These are phyloP conservation scores for Carterocephalus palaemon DNA, from an alignment of 2,888 invertebrate genomes.

Conservation along the genomic window DNA sequence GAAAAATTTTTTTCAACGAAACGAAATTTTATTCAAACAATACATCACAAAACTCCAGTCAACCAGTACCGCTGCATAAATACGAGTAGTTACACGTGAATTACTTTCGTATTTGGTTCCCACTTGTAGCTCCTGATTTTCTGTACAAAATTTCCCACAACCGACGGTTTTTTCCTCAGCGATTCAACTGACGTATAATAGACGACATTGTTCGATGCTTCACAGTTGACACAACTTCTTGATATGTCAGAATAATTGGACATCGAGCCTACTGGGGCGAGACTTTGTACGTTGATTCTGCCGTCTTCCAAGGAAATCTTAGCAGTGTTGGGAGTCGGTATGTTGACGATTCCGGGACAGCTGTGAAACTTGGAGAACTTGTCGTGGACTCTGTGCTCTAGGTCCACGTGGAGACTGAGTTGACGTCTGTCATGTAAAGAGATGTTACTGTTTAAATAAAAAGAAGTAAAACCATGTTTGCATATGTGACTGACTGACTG, in stretches of 20 bases:
- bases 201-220: conserved; percentile 53
- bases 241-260: conserved; percentile 31
- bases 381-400: conserved; percentile 50
- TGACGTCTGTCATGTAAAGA: conserved; percentile 47
- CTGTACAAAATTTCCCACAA: conserved; percentile 38
- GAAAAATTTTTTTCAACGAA: too few relatives aligned
- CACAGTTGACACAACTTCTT: conserved; percentile 40
- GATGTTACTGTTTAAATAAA: not conserved
- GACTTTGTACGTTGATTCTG: conserved; percentile 26
- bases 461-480: too few relatives aligned
- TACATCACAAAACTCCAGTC: too few relatives aligned
- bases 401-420: conserved; percentile 52
- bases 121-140: conserved; percentile 53
- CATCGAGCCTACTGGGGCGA: conserved; percentile 25
- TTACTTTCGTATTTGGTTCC: conserved; percentile 64
- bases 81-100: conserved; percentile 39
- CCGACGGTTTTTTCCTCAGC: conserved; percentile 40
- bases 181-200: conserved; percentile 53
- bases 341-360: conserved; percentile 46
- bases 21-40: too few relatives aligned
- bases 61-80: too few relatives aligned
- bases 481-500: too few relatives aligned
- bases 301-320: conserved; percentile 35
- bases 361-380: conserved; percentile 58
- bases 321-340: conserved; percentile 28